phyloP scores from a whole-genome alignment of 2,888 invertebrate genomes.

The Agonopterix subpropinquella region DNA sequence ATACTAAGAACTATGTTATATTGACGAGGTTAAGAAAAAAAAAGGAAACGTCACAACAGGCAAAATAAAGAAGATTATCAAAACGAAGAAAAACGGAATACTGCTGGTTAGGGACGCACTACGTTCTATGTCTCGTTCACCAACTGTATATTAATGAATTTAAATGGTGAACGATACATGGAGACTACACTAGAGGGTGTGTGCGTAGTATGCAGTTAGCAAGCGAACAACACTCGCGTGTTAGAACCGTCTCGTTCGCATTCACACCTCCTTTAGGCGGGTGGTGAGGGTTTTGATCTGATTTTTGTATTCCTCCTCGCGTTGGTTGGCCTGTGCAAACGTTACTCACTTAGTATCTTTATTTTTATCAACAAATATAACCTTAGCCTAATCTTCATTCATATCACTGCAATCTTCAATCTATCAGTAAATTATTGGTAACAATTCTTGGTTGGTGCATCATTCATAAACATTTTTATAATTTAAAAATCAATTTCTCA shows the following conservation, averaged over 20 bases:
- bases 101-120: constrained; percentile 40
- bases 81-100: constrained; percentile 36
- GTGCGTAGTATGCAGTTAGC: constrained; percentile 64
- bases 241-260: constrained; percentile 43
- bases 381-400: neutral
- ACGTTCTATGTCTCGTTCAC: constrained; percentile 44
- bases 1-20: constrained; percentile 30
- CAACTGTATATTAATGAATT: constrained; percentile 19
- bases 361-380: neutral
- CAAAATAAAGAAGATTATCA: constrained; percentile 31
- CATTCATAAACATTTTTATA: constrained; percentile 24
- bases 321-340: constrained; percentile 94
- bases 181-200: constrained; percentile 36
- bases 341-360: constrained; percentile 7
- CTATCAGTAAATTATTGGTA: neutral
- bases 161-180: constrained; percentile 33
- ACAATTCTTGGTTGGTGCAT: constrained; percentile 56
- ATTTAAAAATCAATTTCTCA: too few relatives aligned
- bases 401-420: neutral
- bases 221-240: constrained; percentile 58
- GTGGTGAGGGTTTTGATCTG: constrained; percentile 99
- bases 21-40: constrained; percentile 28
- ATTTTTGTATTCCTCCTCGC: constrained; percentile 99
- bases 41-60: constrained; percentile 41
- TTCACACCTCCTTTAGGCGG: constrained; percentile 98